Base-by-base conservation (phyloP, 2,888 invertebrate species). In the Meta bourneti region DNA sequence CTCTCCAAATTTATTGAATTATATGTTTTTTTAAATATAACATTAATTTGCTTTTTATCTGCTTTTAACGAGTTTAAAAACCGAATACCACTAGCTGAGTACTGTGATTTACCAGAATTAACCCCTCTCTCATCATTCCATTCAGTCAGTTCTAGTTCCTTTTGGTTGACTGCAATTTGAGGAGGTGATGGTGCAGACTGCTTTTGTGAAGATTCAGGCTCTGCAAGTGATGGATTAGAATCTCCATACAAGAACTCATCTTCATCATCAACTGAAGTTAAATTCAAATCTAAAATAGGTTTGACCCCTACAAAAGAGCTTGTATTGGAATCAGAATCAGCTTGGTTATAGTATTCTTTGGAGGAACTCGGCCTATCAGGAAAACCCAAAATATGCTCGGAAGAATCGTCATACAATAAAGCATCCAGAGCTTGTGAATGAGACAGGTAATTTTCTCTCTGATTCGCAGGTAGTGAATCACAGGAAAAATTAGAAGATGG, bases 221-320 rank as follows among this genome's bases (percentile, higher is more conserved):
- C 61, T 9, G 7, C 13, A 11, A 61, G 16, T 6, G 61, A 11
- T 2, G 71, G 51, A 48, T 75, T 82, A 16, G 91, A 82, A 71
- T 86, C 91, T 13, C 91, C 91, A 86, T 91, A 91, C 34, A 91
- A 82, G 82, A 77, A 91, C 69, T 82, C 91, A 81, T 91, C 91
- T 75, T 91, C 91, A 54, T 91, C 91, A 61, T 91, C 91, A 77
- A 91, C 72, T 11, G 84, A 70, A n/a, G 70, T 70, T 51, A 90
- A 61, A 61, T 90, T 84, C 48, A 90, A 72, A 61, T 87, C 54
- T 13, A n/a, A 70, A 9, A 82, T 16, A 54, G 86, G 71, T 49
- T 74, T 87, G 13, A 87, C 51, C 16, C 19, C 0, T 48, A 48
- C 49, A 48, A 4, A 34, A 20, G 7, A 11, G 48, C 19, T 7